Evolutionary conservation across 2,888 invertebrate species (phyloP), one percentile per base, ranked within the genome.

Genomic region (Drosophila buzzatii): DNA sequence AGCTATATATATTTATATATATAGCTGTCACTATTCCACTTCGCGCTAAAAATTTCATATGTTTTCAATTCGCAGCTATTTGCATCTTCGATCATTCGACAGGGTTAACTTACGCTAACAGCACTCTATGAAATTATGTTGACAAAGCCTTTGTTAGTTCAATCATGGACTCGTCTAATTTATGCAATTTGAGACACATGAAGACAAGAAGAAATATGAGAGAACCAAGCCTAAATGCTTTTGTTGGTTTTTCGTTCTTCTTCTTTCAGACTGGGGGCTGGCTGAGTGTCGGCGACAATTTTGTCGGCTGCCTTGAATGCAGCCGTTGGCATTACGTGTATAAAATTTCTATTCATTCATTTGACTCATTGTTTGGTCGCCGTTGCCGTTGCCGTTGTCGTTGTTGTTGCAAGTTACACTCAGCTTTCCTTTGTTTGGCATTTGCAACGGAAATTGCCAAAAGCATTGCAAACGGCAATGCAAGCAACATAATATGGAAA

Each of bases 361-460:
- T 70, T 75, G 69, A 71, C 73, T 73, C 71, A 84, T 81, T 82
- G 81, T 83, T 63, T 41, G 49, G 23, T 35, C 44, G 51, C 60
- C 37, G 47, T 47, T 58, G 56, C 65, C 47, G 56, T 47, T 56
- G 53, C 55, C 61, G 66, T 52, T 73, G 55, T 16, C 37, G 47
- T 47, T 57, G 55, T 52, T 64, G 66, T 49, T 73, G 55, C 51
- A 27, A 65, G 65, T 63, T 55, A 51, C 58, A 61, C 56, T 76
- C 67, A 69, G 73, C 52, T 65, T 41, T 69, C 41, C 66, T 67
- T 79, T 87, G 82, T 82, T 79, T 37, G 14, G 66, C 47, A 71
- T 68, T 81, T 72, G 65, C 73, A 67, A 68, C 72, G 82, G 87
- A 83, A 86, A 86, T 79, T 74, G 55, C 71, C 76, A 71, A 73